Conservation (phyloP, 1,140 invertebrate species). For the Habropoda laboriosa region DNA sequence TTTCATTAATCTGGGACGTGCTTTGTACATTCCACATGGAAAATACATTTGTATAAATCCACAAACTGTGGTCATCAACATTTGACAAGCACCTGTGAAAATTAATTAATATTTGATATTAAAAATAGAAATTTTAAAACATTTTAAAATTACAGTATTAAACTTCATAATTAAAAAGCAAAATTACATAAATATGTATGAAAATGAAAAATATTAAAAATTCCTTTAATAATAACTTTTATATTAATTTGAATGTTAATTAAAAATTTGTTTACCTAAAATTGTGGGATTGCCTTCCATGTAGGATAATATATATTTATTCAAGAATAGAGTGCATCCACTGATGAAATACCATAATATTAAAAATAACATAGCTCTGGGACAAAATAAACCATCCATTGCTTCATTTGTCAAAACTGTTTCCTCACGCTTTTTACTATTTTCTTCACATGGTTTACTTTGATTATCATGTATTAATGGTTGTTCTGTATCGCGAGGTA, state of each 20-base stretch:
- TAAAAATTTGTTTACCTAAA: slow-evolving; percentile 83
- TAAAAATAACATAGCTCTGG: slow-evolving; percentile 87
- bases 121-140: not conserved
- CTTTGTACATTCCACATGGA: slow-evolving; percentile 88
- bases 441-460: slow-evolving; percentile 68
- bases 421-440: slow-evolving; percentile 71
- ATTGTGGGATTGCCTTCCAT: slow-evolving; percentile 90
- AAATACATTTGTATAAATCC: slow-evolving; percentile 90
- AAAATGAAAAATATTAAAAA: too few relatives aligned
- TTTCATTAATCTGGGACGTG: slow-evolving; percentile 83
- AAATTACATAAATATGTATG: too few relatives aligned
- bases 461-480: slow-evolving; percentile 65
- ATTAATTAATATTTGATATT: slow-evolving; percentile 23
- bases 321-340: slow-evolving; percentile 90
- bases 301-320: slow-evolving; percentile 92
- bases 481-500: slow-evolving; percentile 69
- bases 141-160: not conserved
- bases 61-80: slow-evolving; percentile 89
- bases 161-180: too few relatives aligned
- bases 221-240: not conserved
- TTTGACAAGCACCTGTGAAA: slow-evolving; percentile 86
- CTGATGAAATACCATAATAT: slow-evolving; percentile 91
- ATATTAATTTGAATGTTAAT: not conserved
- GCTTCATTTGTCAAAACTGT: slow-evolving; percentile 68
- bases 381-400: slow-evolving; percentile 84